phyloP scores from a whole-genome alignment of 2,888 invertebrate species.

The Agonum fuliginosum region DNA sequence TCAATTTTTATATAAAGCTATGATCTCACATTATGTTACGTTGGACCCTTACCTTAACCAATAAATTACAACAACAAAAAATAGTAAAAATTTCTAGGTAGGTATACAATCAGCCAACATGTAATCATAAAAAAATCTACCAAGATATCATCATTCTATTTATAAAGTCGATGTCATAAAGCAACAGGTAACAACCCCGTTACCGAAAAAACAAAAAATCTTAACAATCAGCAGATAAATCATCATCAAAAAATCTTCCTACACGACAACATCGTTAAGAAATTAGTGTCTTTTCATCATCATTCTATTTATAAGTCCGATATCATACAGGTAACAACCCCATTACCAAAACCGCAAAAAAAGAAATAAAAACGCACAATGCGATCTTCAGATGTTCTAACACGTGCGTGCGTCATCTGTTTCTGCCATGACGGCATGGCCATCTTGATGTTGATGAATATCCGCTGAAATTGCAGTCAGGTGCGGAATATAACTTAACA shows the following conservation, averaged over 20 bases:
- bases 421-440: not conserved
- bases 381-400: not conserved
- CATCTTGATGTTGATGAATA: not conserved
- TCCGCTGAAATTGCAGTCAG: not conserved
- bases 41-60: too few species aligned
- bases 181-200: too few species aligned
- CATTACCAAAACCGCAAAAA: not conserved
- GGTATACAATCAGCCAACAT: too few species aligned
- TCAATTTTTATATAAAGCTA: not conserved
- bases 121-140: too few species aligned
- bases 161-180: too few species aligned
- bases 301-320: not conserved
- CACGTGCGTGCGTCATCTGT: conserved; percentile 1
- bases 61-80: too few species aligned
- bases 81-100: too few species aligned
- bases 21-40: too few species aligned
- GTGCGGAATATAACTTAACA: not conserved
- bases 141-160: too few species aligned
- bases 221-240: not conserved
- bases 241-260: not conserved
- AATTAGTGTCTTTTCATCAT: too few species aligned
- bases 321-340: not conserved
- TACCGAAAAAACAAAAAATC: not conserved
- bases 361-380: not conserved
- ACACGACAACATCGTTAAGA: not conserved